Conservation (phyloP, 1,140 invertebrate genomes). For the Rhagoletis pomonella region DNA sequence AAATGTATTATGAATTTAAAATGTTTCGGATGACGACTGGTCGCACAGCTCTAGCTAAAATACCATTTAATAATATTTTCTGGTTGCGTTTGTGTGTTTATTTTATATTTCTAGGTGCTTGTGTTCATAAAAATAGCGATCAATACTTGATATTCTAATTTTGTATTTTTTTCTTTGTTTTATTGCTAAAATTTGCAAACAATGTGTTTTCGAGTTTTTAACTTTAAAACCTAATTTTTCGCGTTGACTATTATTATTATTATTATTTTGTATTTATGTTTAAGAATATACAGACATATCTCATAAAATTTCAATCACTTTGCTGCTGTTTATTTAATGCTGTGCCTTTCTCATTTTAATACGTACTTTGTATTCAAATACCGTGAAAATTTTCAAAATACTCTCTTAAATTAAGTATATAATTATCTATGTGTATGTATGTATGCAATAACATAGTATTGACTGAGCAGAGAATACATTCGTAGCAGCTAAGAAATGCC, state of each 20-base stretch:
- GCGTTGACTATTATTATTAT: not conserved
- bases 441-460: not conserved
- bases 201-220: not conserved
- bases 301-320: conserved; percentile 35
- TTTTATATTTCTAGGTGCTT: conserved; percentile 11
- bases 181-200: conserved; percentile 7
- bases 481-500: no score
- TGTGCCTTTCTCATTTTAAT: conserved; percentile 14
- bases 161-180: not conserved
- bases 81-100: not conserved
- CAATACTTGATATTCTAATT: not conserved
- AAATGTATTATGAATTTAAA: not conserved
- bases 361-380: conserved; percentile 18
- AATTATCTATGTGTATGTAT: not conserved
- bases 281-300: not conserved
- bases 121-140: not conserved
- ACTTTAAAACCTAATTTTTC: conserved; percentile 1
- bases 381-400: conserved; percentile 17
- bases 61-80: not conserved
- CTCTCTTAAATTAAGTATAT: not conserved
- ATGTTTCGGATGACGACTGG: not conserved
- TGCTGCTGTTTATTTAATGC: not conserved
- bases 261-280: no score
- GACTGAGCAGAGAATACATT: no score
- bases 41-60: conserved; percentile 20